These are phyloP conservation scores for Phenganax marumi DNA, from an alignment of 92 coral and sea anemone genomes.

Conservation along the genomic window DNA sequence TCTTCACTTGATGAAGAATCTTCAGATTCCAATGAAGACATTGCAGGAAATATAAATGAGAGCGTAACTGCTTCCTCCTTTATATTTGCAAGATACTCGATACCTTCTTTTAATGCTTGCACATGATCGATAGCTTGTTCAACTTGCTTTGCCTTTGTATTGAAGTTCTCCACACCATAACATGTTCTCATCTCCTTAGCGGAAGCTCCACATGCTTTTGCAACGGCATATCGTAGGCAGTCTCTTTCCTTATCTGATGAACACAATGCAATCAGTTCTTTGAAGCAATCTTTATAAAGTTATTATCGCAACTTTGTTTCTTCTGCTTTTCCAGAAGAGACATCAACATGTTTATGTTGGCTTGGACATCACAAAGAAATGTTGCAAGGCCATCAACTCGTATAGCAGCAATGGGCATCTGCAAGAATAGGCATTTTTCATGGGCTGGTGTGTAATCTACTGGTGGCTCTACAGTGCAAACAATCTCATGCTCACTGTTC, in stretches of 20 bases:
- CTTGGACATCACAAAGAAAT: too few species aligned
- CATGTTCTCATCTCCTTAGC: neutral
- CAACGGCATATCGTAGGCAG: neutral
- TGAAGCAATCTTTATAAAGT: too few species aligned
- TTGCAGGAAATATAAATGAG: too few species aligned
- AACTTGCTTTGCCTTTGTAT: neutral
- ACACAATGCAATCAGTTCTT: too few species aligned
- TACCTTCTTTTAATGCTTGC: constrained; percentile 11
- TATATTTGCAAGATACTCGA: neutral
- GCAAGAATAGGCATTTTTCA: too few species aligned
- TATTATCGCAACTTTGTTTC: too few species aligned
- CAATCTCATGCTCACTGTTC: neutral
- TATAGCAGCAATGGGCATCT: too few species aligned
- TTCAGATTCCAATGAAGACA: constrained; percentile 18
- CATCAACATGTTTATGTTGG: too few species aligned
- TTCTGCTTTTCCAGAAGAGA: too few species aligned
- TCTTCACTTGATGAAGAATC: constrained; percentile 21
- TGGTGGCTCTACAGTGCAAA: neutral
- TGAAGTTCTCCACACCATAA: neutral
- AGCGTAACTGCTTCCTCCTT: constrained; percentile 7
- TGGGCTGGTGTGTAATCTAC: neutral
- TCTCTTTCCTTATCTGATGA: too few species aligned
- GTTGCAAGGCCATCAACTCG: too few species aligned
- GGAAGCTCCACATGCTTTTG: neutral
- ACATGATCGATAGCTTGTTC: neutral